Evolutionary conservation across 2,113 vertebrate species (phyloP).

Genomic region (Cololabis saira): DNA sequence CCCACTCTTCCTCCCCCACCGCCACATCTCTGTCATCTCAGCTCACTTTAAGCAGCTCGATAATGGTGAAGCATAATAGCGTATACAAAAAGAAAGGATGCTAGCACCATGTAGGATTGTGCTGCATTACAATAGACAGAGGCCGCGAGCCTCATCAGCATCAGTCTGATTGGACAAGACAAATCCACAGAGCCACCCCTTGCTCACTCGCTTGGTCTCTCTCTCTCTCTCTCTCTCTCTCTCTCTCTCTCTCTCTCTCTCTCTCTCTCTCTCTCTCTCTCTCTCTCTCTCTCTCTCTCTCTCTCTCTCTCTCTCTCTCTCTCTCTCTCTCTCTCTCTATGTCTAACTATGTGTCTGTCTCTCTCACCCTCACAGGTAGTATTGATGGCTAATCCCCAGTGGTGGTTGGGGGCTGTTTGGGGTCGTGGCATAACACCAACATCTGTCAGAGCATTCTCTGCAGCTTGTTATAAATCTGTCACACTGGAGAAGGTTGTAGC

Average conservation of each 20-base stretch:
- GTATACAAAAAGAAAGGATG: conserved; percentile 57
- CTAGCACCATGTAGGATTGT: conserved; percentile 27
- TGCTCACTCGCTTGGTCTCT: too few relatives aligned
- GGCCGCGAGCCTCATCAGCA: conserved; percentile 62
- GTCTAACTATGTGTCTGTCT: conserved; percentile 33
- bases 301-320: conserved; percentile 23
- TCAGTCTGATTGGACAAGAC: conserved; percentile 66
- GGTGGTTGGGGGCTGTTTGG: conserved; percentile 56
- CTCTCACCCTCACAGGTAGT: conserved; percentile 55
- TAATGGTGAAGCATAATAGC: conserved; percentile 51
- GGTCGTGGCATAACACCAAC: conserved; percentile 68
- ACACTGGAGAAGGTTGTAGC: conserved; percentile 42
- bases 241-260: conserved; percentile 31
- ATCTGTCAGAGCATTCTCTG: conserved; percentile 70
- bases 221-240: conserved; percentile 13
- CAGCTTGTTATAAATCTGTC: conserved; percentile 69
- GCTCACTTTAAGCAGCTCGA: conserved; percentile 46
- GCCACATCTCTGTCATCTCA: conserved; percentile 37
- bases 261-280: conserved; percentile 12
- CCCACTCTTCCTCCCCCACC: conserved; percentile 26
- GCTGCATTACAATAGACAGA: conserved; percentile 38
- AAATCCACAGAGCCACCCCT: conserved; percentile 35
- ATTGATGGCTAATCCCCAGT: conserved; percentile 69
- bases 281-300: conserved; percentile 18
- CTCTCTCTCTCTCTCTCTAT: conserved; percentile 11